Conservation (phyloP, 2,113 vertebrate genomes). For the Dicerorhinus sumatrensis region DNA sequence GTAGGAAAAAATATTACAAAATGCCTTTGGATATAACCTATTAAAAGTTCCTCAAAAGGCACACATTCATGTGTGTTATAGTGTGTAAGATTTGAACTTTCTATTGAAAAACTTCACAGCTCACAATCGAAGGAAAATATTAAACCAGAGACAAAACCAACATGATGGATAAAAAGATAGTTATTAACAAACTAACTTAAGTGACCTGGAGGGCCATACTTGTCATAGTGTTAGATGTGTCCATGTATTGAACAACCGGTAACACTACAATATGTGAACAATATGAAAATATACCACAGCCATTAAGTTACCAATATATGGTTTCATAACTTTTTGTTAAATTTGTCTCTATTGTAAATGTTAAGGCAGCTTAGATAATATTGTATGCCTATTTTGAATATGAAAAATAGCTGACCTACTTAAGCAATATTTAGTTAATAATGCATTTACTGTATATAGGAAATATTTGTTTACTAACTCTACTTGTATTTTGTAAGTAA, state of each 20-base stretch:
- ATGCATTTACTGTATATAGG: neutral
- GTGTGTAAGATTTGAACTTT: neutral
- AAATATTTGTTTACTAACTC: neutral
- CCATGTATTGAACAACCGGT: neutral
- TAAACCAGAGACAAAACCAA: neutral
- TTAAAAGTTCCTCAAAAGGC: neutral
- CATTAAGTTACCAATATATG: neutral
- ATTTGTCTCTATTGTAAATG: neutral
- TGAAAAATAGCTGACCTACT: neutral
- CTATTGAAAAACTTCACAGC: neutral
- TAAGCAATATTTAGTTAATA: neutral
- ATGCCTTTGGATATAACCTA: conserved; percentile 23
- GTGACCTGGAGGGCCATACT: accelerated
- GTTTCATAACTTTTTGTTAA: neutral
- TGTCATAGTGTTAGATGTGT: neutral
- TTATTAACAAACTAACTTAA: neutral
- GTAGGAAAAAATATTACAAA: neutral
- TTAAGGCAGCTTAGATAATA: neutral
- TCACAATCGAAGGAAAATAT: neutral
- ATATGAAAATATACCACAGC: neutral
- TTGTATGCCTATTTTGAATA: neutral
- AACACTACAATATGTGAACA: no score
- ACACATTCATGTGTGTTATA: neutral
- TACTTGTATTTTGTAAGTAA: neutral
- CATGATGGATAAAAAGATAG: neutral